Conservation (phyloP, 2,888 invertebrate genomes). For the Drosophila barbarae region DNA sequence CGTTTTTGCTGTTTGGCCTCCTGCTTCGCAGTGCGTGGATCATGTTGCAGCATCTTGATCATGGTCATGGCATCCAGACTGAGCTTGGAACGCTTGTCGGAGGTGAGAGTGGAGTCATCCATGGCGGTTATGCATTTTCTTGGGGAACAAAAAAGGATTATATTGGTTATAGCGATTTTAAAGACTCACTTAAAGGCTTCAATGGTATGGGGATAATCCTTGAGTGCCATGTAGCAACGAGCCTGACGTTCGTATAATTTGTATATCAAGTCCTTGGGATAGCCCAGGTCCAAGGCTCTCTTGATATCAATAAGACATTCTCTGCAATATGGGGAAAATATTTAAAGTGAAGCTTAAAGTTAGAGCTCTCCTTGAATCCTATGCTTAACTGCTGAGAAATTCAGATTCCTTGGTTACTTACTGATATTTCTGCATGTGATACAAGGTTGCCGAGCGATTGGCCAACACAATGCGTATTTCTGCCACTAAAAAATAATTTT, state of each 20-base stretch:
- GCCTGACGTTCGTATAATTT: constrained; percentile 89
- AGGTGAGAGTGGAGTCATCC: constrained; percentile 84
- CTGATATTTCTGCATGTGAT: constrained; percentile 83
- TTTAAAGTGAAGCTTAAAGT: not conserved
- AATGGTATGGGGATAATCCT: constrained; percentile 84
- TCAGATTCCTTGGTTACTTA: not conserved
- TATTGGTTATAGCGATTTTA: not conserved
- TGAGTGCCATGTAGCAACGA: constrained; percentile 85
- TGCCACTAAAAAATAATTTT: constrained; percentile 78
- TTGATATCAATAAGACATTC: constrained; percentile 86
- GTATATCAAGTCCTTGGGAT: constrained; percentile 86
- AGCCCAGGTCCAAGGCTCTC: constrained; percentile 83
- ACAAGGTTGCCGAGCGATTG: constrained; percentile 90
- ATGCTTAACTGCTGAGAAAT: not conserved
- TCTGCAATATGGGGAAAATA: constrained; percentile 75
- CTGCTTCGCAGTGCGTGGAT: constrained; percentile 80
- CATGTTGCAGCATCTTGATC: constrained; percentile 85
- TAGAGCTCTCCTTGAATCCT: no score
- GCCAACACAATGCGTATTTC: constrained; percentile 86
- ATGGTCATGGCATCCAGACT: constrained; percentile 85
- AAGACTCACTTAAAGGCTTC: constrained; percentile 81
- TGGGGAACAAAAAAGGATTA: no score
- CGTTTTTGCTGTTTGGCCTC: constrained; percentile 61
- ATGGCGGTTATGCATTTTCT: constrained; percentile 85
- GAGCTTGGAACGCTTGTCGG: constrained; percentile 83